phyloP scores from a whole-genome alignment of 2,888 invertebrate genomes.

The Sphinx pinastri region DNA sequence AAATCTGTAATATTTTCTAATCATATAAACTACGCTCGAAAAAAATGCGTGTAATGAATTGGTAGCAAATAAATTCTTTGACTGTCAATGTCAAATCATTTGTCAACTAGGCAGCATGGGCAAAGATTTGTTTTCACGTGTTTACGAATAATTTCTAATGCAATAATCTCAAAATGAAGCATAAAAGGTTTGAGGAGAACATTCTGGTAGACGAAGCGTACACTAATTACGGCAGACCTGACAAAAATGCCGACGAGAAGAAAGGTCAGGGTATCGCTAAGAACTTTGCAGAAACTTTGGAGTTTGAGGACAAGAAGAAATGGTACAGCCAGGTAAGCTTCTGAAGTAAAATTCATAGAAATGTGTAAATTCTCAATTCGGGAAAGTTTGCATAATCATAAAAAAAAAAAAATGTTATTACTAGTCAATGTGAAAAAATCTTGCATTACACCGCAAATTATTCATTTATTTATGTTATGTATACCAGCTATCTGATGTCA shows the following conservation, averaged over 20 bases:
- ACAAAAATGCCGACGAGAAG: conserved; percentile 76
- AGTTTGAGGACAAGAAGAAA: conserved; percentile 82
- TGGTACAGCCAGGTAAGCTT: conserved; percentile 86
- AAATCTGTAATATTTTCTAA: no score
- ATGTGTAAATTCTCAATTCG: no score
- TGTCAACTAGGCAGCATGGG: conserved; percentile 32
- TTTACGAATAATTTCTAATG: conserved; percentile 34
- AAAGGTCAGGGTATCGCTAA: conserved; percentile 76
- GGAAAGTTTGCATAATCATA: no score
- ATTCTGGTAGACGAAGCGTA: conserved; percentile 79
- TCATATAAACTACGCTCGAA: no score
- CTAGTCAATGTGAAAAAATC: no score
- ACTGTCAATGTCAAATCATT: not conserved
- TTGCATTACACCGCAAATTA: no score
- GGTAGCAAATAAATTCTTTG: not conserved
- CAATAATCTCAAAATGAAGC: conserved; percentile 66
- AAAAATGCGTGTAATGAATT: no score
- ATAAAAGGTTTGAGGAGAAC: conserved; percentile 80
- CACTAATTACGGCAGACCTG: conserved; percentile 70
- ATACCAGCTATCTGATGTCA: no score
- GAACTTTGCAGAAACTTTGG: conserved; percentile 77
- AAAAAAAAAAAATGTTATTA: no score
- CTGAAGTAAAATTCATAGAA: not conserved
- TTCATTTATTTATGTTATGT: no score
- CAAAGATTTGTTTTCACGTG: conserved; percentile 51